These are phyloP conservation scores for Sinotaia quadrata DNA, from an alignment of 2,888 invertebrate species.

Conservation along the genomic window DNA sequence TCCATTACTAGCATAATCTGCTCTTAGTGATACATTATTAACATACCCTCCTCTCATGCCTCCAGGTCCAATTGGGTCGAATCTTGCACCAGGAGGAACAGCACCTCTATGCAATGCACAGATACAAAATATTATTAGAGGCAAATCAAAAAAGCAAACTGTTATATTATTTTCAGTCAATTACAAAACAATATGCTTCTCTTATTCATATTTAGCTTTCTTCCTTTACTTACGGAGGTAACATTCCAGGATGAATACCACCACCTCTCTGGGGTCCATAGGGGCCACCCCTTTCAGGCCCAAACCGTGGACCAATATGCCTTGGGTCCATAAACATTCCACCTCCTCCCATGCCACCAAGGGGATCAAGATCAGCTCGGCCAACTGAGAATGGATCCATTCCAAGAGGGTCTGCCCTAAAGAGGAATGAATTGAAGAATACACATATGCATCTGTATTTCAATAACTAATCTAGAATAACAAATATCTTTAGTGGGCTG, in stretches of 20 bases:
- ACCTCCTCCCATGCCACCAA: slow-evolving; percentile 69
- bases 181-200: not conserved
- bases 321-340: slow-evolving; percentile 85
- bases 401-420: not conserved
- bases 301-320: slow-evolving; percentile 47
- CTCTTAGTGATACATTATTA: too few relatives aligned
- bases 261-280: slow-evolving; percentile 39
- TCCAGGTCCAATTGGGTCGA: slow-evolving; percentile 87
- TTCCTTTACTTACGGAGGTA: slow-evolving; percentile 55
- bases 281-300: slow-evolving; percentile 39
- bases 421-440: not conserved
- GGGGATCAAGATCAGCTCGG: slow-evolving; percentile 84
- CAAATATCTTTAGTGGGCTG: too few relatives aligned
- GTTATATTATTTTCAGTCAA: not conserved
- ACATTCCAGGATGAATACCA: slow-evolving; percentile 44
- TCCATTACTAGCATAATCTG: too few relatives aligned
- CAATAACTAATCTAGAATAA: too few relatives aligned
- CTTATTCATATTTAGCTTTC: not conserved
- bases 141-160: not conserved
- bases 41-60: slow-evolving; percentile 51
- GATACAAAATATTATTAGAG: not conserved
- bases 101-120: slow-evolving; percentile 75
- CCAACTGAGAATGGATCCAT: slow-evolving; percentile 76
- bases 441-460: too few relatives aligned
- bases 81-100: slow-evolving; percentile 85